Evolutionary conservation across 2,797 vertebrate genomes (phyloP).

Genomic region (Eidolon dupreanum): DNA sequence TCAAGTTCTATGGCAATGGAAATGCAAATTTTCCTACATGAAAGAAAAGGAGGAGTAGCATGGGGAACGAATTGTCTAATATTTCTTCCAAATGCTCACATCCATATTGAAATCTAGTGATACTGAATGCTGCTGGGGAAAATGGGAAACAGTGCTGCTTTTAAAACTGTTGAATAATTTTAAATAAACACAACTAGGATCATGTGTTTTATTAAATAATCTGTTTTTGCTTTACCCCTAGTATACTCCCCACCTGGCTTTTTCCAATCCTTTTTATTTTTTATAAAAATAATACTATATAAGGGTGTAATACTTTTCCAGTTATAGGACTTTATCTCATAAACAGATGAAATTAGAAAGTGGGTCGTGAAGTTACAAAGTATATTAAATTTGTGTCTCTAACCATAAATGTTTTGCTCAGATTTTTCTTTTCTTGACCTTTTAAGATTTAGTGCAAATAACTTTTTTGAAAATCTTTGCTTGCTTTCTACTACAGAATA

Average conservation of each 20-base stretch:
- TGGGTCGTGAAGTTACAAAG: not conserved
- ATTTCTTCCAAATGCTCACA: not conserved
- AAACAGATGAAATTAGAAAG: constrained; percentile 1
- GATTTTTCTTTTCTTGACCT: not conserved
- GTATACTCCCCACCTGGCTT: not conserved
- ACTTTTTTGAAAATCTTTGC: not conserved
- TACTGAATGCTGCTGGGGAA: not conserved
- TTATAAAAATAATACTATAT: not conserved
- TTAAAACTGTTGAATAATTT: not conserved
- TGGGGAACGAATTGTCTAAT: not conserved
- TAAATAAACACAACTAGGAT: not conserved
- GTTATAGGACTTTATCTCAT: not conserved
- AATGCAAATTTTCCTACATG: not conserved
- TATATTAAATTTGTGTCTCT: not conserved
- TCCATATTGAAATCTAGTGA: not conserved
- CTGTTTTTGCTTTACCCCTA: not conserved
- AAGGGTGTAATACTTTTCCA: not conserved
- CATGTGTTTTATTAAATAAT: not conserved
- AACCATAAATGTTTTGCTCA: not conserved
- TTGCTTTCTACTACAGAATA: not conserved
- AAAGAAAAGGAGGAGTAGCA: not conserved
- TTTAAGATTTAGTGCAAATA: not conserved
- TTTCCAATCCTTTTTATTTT: not conserved
- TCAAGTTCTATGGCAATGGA: not conserved
- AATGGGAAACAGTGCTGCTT: not conserved